Conservation (phyloP, 2,888 invertebrate species). For the Acanthococcus lagerstroemiae region DNA sequence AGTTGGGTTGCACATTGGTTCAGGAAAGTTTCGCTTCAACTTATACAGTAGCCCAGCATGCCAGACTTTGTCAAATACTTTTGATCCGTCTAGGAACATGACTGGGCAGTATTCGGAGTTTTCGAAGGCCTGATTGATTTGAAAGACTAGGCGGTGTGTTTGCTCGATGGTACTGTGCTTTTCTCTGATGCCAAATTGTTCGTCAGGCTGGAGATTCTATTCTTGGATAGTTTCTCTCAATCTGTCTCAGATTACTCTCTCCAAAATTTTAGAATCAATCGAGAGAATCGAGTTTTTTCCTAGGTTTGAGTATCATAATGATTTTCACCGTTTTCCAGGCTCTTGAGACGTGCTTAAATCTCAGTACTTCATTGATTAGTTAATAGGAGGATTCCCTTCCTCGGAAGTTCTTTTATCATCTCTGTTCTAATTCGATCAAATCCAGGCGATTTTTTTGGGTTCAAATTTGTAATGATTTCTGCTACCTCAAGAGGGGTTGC, state of each 20-base stretch:
- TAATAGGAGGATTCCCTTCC: not conserved
- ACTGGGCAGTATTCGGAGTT: not conserved
- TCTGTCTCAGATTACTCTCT: too few relatives aligned
- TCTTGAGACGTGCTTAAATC: not conserved
- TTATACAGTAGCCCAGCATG: too few relatives aligned
- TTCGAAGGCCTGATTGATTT: too few relatives aligned
- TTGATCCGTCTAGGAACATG: not conserved
- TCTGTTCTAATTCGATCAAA: not conserved
- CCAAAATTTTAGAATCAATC: too few relatives aligned
- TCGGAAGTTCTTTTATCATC: not conserved
- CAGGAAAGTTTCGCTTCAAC: too few relatives aligned
- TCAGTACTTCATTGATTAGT: not conserved
- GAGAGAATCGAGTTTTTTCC: not conserved
- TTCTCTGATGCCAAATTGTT: too few relatives aligned
- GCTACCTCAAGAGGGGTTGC: not conserved
- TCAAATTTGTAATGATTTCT: not conserved
- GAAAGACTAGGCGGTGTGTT: not conserved
- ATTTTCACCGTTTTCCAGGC: not conserved
- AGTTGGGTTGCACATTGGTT: too few relatives aligned
- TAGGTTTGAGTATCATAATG: not conserved
- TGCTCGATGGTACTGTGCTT: not conserved
- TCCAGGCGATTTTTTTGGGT: not conserved
- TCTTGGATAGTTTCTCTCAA: too few relatives aligned
- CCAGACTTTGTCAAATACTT: too few relatives aligned
- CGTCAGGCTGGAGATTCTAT: too few relatives aligned